phyloP scores from a whole-genome alignment of 2,113 vertebrate species.

The Gnathonemus longibarbis region DNA sequence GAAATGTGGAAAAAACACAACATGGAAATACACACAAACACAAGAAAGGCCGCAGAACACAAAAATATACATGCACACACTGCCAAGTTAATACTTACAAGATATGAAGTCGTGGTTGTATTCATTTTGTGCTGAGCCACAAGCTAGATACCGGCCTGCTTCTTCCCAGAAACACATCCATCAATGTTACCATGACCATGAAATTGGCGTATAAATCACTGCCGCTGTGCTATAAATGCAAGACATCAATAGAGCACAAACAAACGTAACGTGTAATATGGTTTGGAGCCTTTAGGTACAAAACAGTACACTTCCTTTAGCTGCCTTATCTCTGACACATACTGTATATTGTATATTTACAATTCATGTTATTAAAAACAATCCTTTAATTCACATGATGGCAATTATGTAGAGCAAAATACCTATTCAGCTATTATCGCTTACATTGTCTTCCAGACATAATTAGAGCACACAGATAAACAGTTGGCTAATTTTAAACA shows the following conservation, averaged over 20 bases:
- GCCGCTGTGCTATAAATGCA: slow-evolving; percentile 5
- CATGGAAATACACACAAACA: background rate
- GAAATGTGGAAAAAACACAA: background rate
- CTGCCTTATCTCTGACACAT: background rate
- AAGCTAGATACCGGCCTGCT: slow-evolving; percentile 28
- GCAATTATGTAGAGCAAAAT: background rate
- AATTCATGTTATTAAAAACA: background rate
- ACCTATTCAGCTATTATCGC: slow-evolving; percentile 5
- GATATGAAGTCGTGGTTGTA: background rate
- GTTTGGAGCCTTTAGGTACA: background rate
- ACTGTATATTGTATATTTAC: background rate
- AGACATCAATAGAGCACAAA: background rate
- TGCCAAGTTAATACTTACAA: background rate
- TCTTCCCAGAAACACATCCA: slow-evolving; percentile 31
- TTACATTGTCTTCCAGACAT: slow-evolving; percentile 1
- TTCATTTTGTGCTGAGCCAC: slow-evolving; percentile 14
- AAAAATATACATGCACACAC: background rate
- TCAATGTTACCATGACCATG: slow-evolving; percentile 29
- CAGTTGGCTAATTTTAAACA: background rate
- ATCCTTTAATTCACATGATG: background rate
- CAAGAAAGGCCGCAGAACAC: background rate
- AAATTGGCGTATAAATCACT: slow-evolving; percentile 36
- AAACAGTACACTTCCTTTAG: background rate
- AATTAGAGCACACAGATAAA: background rate
- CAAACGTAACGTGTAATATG: background rate